Conservation (phyloP, 1,140 invertebrate genomes). For the Scaptomyza hsui region DNA sequence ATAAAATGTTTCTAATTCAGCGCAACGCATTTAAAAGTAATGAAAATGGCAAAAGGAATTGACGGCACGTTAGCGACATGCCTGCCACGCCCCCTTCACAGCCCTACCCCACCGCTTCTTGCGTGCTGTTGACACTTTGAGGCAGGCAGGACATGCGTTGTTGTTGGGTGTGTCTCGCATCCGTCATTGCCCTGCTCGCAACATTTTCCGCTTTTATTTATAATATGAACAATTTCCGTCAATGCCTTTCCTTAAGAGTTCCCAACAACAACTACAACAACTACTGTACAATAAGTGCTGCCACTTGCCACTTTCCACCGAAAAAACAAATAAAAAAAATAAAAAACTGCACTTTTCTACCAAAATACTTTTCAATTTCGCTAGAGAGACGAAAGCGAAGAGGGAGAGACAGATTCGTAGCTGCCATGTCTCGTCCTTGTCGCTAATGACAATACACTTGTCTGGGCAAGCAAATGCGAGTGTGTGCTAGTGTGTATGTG, state of each 20-base stretch:
- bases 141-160: conserved; percentile 63
- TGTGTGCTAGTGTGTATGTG: conserved; percentile 5
- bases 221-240: conserved; percentile 81
- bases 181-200: conserved; percentile 73
- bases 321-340: too few relatives aligned
- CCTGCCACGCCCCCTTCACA: conserved; percentile 24
- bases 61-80: conserved; percentile 35
- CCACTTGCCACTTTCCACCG: conserved; percentile 65
- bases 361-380: conserved; percentile 71
- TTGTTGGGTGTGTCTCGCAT: conserved; percentile 59
- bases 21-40: conserved; percentile 74
- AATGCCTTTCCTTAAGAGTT: conserved; percentile 41
- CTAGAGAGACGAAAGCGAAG: background rate
- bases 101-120: conserved; percentile 7
- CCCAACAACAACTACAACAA: background rate
- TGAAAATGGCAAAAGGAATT: conserved; percentile 71
- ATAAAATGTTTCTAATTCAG: conserved; percentile 73
- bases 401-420: conserved; percentile 51
- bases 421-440: conserved; percentile 58
- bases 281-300: conserved; percentile 57
- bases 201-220: conserved; percentile 79
- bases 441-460: conserved; percentile 81
- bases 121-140: conserved; percentile 69
- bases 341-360: conserved; percentile 58
- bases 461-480: conserved; percentile 25